A percentile compares a stretch with the other conserved stretches of the same genome.
Evolutionary conservation across 2,888 invertebrate species (phyloP).

Genomic region (Trissolcus brochymenae): DNA sequence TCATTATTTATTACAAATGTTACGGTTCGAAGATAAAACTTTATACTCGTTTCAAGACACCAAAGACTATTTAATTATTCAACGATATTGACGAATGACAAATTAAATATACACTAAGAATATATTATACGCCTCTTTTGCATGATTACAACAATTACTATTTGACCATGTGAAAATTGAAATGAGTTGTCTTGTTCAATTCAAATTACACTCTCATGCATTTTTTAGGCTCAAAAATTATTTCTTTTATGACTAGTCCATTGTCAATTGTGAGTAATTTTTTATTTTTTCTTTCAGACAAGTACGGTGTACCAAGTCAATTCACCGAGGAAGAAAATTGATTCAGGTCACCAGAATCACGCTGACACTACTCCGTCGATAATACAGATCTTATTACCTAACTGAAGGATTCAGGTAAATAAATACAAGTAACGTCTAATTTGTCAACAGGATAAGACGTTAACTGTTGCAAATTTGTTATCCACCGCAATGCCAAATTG

Average conservation of each 20-base stretch:
- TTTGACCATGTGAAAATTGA: constrained; percentile 26
- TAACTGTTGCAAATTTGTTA: constrained; percentile 50
- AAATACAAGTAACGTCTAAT: too few relatives aligned
- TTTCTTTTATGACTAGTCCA: too few relatives aligned
- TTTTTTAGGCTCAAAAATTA: neutral
- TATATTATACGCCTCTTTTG: constrained; percentile 16
- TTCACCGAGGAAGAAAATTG: too few relatives aligned
- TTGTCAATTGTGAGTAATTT: too few relatives aligned
- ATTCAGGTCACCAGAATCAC: too few relatives aligned
- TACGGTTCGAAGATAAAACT: constrained; percentile 36
- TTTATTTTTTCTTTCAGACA: too few relatives aligned
- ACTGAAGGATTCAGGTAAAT: too few relatives aligned
- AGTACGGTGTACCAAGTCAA: too few relatives aligned
- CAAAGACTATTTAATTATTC: constrained; percentile 21
- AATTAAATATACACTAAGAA: constrained; percentile 38
- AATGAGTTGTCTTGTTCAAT: constrained; percentile 17
- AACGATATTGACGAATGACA: constrained; percentile 27
- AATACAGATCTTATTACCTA: too few relatives aligned
- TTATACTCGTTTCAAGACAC: constrained; percentile 33
- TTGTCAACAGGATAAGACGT: constrained; percentile 22
- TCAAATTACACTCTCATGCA: constrained; percentile 12
- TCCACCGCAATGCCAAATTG: constrained; percentile 25
- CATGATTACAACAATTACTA: constrained; percentile 21
- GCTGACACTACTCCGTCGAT: too few relatives aligned
- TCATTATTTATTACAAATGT: constrained; percentile 42